These are phyloP conservation scores for Athene noctua DNA, from an alignment of 2,113 vertebrate genomes.

Conservation along the genomic window DNA sequence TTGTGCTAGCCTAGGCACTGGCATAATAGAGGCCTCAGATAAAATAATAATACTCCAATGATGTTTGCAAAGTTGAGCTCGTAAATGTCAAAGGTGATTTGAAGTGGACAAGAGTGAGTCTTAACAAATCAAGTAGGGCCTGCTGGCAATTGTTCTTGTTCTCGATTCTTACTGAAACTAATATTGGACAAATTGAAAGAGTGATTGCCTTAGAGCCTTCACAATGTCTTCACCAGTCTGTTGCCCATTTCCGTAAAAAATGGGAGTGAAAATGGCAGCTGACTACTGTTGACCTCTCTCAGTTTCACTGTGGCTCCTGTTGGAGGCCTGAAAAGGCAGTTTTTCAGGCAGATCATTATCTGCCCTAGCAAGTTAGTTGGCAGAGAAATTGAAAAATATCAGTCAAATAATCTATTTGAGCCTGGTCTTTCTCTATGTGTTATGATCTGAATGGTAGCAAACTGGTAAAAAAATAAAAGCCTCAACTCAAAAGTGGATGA, in stretches of 20 bases:
- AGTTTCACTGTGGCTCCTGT: constrained; percentile 53
- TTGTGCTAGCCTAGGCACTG: not conserved
- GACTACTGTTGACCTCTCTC: constrained; percentile 71
- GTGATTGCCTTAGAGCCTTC: constrained; percentile 59
- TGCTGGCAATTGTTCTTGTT: constrained; percentile 63
- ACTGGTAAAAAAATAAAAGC: not conserved
- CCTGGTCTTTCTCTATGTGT: not conserved
- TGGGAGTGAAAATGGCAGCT: constrained; percentile 72
- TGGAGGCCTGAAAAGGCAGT: constrained; percentile 52
- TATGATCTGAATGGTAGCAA: not conserved
- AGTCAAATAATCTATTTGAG: constrained; percentile 39
- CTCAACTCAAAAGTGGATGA: not conserved
- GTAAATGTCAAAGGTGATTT: constrained; percentile 63
- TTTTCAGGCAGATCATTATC: constrained; percentile 68
- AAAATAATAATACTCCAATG: constrained; percentile 64
- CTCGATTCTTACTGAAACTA: constrained; percentile 58
- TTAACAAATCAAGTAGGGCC: constrained; percentile 54
- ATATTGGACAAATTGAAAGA: constrained; percentile 70
- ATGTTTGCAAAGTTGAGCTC: constrained; percentile 53
- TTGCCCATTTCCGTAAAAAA: constrained; percentile 74
- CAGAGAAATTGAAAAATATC: constrained; percentile 68
- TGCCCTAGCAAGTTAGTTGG: constrained; percentile 55
- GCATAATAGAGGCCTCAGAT: constrained; percentile 36
- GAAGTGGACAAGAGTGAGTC: constrained; percentile 59
- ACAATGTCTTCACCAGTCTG: constrained; percentile 57